A percentile compares a stretch with the other conserved stretches of the same genome.
Evolutionary conservation across 37 sponge, comb jelly and placozoan species (phyloP).

Genomic region (Chondrosia reniformis): DNA sequence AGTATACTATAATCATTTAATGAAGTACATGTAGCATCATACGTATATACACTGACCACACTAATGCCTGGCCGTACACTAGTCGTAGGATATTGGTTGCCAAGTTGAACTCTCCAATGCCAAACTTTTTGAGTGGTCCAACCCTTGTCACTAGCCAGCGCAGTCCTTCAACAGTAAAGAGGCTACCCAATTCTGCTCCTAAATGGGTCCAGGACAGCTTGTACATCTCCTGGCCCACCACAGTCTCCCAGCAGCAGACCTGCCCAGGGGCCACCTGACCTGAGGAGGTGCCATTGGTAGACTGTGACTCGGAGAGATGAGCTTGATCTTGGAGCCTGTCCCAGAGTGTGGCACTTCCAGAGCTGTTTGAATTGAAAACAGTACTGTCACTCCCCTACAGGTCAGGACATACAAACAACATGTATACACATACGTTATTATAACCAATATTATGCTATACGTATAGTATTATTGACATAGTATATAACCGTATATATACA

Average conservation of each 20-base stretch:
- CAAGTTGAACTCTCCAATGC: conserved; percentile 53
- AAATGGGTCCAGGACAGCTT: conserved; percentile 55
- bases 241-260: conserved; percentile 75
- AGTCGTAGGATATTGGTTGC: conserved; percentile 67
- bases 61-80: conserved; percentile 73
- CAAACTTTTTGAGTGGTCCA: conserved; percentile 39
- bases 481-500: too few relatives aligned
- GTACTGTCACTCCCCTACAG: too few relatives aligned
- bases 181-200: conserved; percentile 31
- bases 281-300: background rate
- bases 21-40: too few relatives aligned
- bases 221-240: conserved; percentile 68
- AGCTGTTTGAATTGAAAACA: too few relatives aligned
- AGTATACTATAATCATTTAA: too few relatives aligned
- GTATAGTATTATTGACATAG: too few relatives aligned
- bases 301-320: too few relatives aligned
- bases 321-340: too few relatives aligned
- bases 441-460: too few relatives aligned
- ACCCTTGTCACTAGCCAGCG: conserved; percentile 20
- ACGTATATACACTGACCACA: conserved; percentile 43
- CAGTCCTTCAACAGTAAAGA: conserved; percentile 26
- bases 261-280: background rate
- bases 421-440: too few relatives aligned
- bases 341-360: too few relatives aligned
- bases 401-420: too few relatives aligned